Percentiles rank a stretch among this genome's conserved stretches.
Conservation (phyloP, 2,113 vertebrate species). For the Erythrocebus patas region DNA sequence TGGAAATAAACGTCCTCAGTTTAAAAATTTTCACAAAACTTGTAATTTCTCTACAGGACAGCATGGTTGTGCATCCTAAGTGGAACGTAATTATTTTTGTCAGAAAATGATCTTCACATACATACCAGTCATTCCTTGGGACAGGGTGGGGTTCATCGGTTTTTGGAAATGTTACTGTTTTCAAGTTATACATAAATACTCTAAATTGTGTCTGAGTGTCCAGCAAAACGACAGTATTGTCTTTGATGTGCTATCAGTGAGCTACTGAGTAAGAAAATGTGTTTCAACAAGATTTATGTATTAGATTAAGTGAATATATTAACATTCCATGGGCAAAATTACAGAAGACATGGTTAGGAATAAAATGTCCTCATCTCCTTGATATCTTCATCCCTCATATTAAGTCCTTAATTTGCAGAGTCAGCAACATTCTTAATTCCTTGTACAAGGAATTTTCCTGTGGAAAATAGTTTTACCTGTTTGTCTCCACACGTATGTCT, state of each 20-base stretch:
- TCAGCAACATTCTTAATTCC: background rate
- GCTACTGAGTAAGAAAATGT: background rate
- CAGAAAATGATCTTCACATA: background rate
- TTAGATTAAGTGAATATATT: background rate
- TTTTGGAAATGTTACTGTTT: background rate
- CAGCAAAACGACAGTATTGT: background rate
- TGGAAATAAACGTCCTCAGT: background rate
- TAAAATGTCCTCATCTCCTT: background rate
- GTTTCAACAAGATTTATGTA: constrained; percentile 39
- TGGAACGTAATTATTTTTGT: background rate
- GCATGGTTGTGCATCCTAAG: background rate
- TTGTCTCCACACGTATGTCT: background rate
- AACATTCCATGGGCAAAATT: background rate
- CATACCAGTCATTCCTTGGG: background rate
- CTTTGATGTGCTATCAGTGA: background rate
- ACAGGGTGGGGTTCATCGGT: background rate
- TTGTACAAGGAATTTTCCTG: background rate
- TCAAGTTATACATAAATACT: background rate
- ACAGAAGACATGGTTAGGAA: background rate
- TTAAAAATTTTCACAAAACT: background rate
- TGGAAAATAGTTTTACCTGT: background rate
- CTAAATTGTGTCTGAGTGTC: background rate
- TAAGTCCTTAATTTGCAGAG: constrained; percentile 24
- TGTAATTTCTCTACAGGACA: background rate
- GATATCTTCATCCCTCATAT: constrained; percentile 9